phyloP scores from a whole-genome alignment of 92 coral and sea anemone genomes.

The Montipora capitata region DNA sequence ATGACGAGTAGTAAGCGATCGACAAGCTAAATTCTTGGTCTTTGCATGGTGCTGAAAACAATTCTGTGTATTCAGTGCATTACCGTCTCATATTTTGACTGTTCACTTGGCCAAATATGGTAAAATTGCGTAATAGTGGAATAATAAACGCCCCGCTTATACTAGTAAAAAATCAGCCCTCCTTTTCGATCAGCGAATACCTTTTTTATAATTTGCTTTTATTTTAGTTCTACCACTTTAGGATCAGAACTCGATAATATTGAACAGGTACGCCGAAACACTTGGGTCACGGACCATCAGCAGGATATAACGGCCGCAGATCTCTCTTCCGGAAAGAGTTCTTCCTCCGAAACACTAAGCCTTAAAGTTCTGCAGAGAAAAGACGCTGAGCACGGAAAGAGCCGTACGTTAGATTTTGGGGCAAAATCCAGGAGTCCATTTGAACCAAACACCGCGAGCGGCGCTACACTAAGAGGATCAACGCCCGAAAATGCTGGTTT shows the following conservation, averaged over 20 bases:
- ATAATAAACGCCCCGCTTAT: too few relatives aligned
- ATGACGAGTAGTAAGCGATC: too few relatives aligned
- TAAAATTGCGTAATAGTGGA: too few relatives aligned
- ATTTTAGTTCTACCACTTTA: conserved; percentile 21
- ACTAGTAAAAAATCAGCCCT: too few relatives aligned
- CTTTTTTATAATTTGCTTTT: background rate
- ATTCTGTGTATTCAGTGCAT: too few relatives aligned
- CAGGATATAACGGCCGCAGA: background rate
- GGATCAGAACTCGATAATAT: conserved; percentile 8
- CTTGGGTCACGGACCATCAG: conserved; percentile 26
- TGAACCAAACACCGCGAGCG: background rate
- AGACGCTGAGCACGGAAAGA: background rate
- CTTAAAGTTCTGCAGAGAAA: conserved; percentile 3
- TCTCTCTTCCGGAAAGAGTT: background rate
- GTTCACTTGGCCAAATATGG: too few relatives aligned
- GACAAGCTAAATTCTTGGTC: too few relatives aligned
- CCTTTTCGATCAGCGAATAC: too few relatives aligned
- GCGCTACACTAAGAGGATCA: background rate
- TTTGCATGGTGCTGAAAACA: too few relatives aligned
- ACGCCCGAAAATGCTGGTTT: background rate
- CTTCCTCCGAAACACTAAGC: conserved; percentile 19
- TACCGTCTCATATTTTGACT: too few relatives aligned
- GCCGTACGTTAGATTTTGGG: background rate
- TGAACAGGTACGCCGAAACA: conserved; percentile 16
- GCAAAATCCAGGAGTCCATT: conserved; percentile 1